These are phyloP conservation scores for Piaya cayana DNA, from an alignment of 2,113 vertebrate genomes.

Conservation along the genomic window DNA sequence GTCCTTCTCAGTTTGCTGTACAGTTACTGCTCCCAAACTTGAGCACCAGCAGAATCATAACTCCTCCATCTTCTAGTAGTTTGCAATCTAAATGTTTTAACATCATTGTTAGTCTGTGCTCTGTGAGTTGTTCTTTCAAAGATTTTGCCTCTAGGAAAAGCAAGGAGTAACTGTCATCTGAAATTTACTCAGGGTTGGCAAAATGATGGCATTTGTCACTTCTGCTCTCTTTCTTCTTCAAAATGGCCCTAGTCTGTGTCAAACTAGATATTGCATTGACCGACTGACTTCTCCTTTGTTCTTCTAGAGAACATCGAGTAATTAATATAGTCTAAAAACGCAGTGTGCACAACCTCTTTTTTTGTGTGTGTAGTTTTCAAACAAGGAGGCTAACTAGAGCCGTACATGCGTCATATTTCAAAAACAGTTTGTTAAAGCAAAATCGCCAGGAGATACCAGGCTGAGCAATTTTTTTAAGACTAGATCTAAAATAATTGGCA, in stretches of 20 bases:
- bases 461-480: neutral
- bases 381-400: neutral
- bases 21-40: neutral
- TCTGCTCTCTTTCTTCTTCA: slow-evolving; percentile 30
- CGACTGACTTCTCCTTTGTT: slow-evolving; percentile 21
- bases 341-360: neutral
- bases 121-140: neutral
- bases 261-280: neutral
- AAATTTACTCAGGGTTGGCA: slow-evolving; percentile 39
- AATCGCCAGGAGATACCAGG: neutral
- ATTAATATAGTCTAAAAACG: slow-evolving; percentile 21
- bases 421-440: neutral
- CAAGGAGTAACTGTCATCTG: slow-evolving; percentile 35
- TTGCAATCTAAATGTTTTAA: neutral
- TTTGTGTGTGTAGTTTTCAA: neutral
- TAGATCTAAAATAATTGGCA: slow-evolving; percentile 24
- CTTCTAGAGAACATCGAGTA: neutral
- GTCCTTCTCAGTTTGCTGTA: neutral
- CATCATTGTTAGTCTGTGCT: slow-evolving; percentile 7
- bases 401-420: neutral
- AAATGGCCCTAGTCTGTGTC: neutral
- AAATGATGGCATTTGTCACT: slow-evolving; percentile 61
- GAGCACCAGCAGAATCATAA: neutral
- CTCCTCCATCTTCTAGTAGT: neutral
- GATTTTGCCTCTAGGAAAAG: slow-evolving; percentile 1